These are phyloP conservation scores for Myrmecobius fasciatus DNA, from an alignment of 2,113 vertebrate species.

Conservation along the genomic window DNA sequence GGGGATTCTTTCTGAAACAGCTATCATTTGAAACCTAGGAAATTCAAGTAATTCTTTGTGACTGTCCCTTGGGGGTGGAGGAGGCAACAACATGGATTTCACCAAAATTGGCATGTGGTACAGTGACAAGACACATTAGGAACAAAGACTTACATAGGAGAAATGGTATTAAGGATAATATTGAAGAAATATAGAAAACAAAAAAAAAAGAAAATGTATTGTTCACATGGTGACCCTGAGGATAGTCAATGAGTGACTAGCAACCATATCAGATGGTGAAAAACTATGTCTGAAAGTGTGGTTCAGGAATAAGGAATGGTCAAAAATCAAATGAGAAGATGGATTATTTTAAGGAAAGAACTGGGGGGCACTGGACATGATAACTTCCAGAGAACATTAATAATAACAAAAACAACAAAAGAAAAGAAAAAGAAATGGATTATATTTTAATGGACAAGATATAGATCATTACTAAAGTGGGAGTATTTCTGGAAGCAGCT, in stretches of 20 bases:
- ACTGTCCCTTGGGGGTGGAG: background rate
- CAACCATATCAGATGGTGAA: background rate
- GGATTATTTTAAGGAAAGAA: background rate
- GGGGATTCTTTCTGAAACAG: conserved; percentile 13
- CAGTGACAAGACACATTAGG: background rate
- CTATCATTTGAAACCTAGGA: conserved; percentile 35
- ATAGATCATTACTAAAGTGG: background rate
- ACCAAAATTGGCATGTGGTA: background rate
- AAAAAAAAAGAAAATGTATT: background rate
- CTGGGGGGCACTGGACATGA: background rate
- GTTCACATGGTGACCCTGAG: background rate
- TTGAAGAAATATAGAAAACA: background rate
- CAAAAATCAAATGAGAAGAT: background rate
- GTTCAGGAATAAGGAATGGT: background rate
- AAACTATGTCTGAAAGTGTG: background rate
- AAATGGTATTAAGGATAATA: background rate
- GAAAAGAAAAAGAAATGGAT: background rate
- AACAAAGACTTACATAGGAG: background rate
- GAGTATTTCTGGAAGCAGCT: background rate
- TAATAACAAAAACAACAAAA: too few relatives aligned
- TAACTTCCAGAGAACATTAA: background rate
- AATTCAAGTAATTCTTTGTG: conserved; percentile 27
- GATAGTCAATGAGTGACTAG: background rate
- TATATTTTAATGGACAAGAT: background rate
- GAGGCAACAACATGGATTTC: background rate